Base-by-base conservation (phyloP, 2,797 vertebrate species). In the Coranthus polyacanthus region DNA sequence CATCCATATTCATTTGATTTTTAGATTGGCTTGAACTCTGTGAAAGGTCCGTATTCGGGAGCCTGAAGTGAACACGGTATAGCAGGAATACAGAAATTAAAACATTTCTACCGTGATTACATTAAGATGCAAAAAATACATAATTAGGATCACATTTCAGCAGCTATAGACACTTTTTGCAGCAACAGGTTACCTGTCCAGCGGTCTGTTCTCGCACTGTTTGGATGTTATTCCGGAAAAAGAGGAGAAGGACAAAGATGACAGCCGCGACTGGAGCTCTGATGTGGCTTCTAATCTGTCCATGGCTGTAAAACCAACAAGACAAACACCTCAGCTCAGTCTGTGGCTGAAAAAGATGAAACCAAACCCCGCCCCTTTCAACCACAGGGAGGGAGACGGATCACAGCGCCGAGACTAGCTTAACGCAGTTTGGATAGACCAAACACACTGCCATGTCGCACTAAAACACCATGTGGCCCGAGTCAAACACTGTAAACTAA, bases 241-340 rank as follows among this genome's bases (percentile, higher is more conserved):
- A 41, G 94, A 94, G 0, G 94, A 93, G 68, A 93, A 89, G 15
- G 94, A 94, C 36, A 95, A 81, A 1, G 94, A 93, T 16, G 94
- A 93, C 80, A 95, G 82, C 78, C 94, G 90, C 6, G 94, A 95
- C 81, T 94, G 90, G 12, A 95, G 93, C 84, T 93, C 91, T 12
- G 93, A 92, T 63, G 92, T 75, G 8, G 84, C 55, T 17, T 92
- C 94, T 78, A 81, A 53, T 75, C 81, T 87, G 88, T 94, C 93
- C 94, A 94, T 95, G 75, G 81, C 91, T 92, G 53, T 72, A 76
- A 81, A 72, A 32, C 29, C 29, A 72, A 83, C 54, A 75, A 84
- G 72, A 87, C 63, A 81, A 86, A 89, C 85, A 87, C 59, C 61
- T 73, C 77, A 51, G 79, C 29, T 41, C 29, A 32, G 29, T 82